phyloP scores from a whole-genome alignment of 2,888 invertebrate species.

The Thumatha senex region DNA sequence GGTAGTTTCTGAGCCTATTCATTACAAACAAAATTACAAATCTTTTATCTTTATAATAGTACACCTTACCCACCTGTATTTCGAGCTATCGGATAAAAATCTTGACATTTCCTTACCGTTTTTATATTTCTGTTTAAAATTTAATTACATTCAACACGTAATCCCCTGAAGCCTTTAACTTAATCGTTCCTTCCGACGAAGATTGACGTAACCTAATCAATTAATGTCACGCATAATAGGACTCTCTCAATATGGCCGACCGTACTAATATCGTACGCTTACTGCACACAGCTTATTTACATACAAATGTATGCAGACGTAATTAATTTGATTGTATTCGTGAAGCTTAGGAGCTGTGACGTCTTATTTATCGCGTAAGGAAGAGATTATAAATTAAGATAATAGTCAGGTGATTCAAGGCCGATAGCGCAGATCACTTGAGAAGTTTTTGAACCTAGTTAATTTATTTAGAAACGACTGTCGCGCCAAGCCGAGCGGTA shows the following conservation, averaged over 20 bases:
- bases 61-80: too few relatives aligned
- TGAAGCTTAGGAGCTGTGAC: conserved; percentile 3
- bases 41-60: too few relatives aligned
- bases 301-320: conserved; percentile 26
- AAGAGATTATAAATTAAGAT: not conserved
- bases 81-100: too few relatives aligned
- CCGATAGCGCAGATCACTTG: too few relatives aligned
- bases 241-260: conserved; percentile 20
- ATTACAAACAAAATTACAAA: too few relatives aligned
- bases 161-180: not conserved
- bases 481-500: too few relatives aligned
- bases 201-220: conserved; percentile 15
- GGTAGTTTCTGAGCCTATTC: too few relatives aligned
- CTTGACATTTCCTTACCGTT: too few relatives aligned
- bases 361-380: conserved; percentile 1
- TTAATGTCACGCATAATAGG: conserved; percentile 29
- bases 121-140: not conserved
- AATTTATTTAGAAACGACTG: too few relatives aligned
- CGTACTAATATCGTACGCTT: conserved; percentile 24
- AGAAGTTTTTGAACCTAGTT: too few relatives aligned
- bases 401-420: too few relatives aligned
- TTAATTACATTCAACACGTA: not conserved
- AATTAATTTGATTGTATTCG: conserved; percentile 9
- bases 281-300: conserved; percentile 24
- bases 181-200: not conserved